Conservation (phyloP, 35 echinoderm and acorn worm species). For the Acanthaster planci region DNA sequence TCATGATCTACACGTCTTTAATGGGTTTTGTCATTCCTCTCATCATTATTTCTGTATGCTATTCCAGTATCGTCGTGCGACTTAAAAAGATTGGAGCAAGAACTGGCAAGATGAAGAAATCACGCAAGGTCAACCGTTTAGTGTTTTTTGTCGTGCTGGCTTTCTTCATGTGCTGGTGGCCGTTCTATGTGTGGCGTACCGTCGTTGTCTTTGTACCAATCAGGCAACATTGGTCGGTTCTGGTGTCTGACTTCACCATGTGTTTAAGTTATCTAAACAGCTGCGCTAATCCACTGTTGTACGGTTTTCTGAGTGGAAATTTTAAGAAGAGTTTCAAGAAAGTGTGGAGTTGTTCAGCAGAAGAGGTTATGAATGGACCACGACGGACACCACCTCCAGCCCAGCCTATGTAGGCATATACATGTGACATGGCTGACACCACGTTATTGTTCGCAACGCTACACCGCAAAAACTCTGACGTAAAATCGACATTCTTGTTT, state of each 20-base stretch:
- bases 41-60: constrained; percentile 50
- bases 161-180: constrained; percentile 74
- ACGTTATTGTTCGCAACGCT: no score
- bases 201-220: constrained; percentile 28
- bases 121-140: constrained; percentile 52
- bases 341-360: constrained; percentile 45
- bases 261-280: constrained; percentile 71
- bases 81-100: constrained; percentile 51
- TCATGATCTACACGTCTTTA: constrained; percentile 50
- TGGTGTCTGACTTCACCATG: constrained; percentile 45
- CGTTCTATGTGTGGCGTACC: constrained; percentile 50
- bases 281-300: constrained; percentile 70
- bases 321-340: constrained; percentile 82
- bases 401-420: background rate
- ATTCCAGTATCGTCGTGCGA: constrained; percentile 46
- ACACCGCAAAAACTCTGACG: no score
- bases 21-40: constrained; percentile 65
- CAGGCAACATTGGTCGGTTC: background rate
- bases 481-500: no score
- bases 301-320: constrained; percentile 72
- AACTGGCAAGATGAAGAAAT: constrained; percentile 61
- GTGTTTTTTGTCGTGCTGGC: constrained; percentile 62
- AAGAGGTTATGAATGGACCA: background rate
- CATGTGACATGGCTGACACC: no score
- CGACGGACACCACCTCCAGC: background rate